Percentiles rank a stretch among this genome's conserved stretches.
phyloP scores from a whole-genome alignment of 2,113 vertebrate species.

The Indicator maculatus region DNA sequence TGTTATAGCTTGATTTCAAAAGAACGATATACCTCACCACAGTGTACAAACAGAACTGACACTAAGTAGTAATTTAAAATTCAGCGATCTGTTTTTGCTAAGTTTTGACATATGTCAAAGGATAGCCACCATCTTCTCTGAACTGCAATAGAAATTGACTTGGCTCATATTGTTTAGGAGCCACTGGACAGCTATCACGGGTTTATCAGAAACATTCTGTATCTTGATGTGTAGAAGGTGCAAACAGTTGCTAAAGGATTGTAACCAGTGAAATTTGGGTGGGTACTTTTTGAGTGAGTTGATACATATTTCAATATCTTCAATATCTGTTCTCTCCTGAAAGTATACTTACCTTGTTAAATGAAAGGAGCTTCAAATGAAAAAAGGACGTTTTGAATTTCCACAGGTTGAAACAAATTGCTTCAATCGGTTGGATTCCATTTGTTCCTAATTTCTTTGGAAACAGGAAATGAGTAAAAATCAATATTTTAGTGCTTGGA shows the following conservation, averaged over 20 bases:
- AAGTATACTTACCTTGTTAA: background rate
- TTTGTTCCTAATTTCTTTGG: background rate
- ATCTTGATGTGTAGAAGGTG: background rate
- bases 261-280: constrained; percentile 48
- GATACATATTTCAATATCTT: background rate
- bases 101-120: background rate
- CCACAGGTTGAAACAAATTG: background rate
- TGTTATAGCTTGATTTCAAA: background rate
- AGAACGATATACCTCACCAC: background rate
- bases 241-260: background rate
- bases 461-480: constrained; percentile 1
- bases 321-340: background rate
- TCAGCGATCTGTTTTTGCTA: background rate
- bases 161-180: background rate
- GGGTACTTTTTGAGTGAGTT: background rate
- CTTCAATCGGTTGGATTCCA: background rate
- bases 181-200: background rate
- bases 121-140: background rate
- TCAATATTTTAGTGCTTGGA: background rate
- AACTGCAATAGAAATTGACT: background rate
- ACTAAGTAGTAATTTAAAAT: background rate
- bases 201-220: background rate
- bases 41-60: background rate
- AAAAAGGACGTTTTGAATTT: background rate
- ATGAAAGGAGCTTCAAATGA: background rate